Percentiles rank a stretch among this genome's conserved stretches.
These are phyloP conservation scores for Semicossyphus pulcher DNA, from an alignment of 2,113 vertebrate species.

Conservation along the genomic window DNA sequence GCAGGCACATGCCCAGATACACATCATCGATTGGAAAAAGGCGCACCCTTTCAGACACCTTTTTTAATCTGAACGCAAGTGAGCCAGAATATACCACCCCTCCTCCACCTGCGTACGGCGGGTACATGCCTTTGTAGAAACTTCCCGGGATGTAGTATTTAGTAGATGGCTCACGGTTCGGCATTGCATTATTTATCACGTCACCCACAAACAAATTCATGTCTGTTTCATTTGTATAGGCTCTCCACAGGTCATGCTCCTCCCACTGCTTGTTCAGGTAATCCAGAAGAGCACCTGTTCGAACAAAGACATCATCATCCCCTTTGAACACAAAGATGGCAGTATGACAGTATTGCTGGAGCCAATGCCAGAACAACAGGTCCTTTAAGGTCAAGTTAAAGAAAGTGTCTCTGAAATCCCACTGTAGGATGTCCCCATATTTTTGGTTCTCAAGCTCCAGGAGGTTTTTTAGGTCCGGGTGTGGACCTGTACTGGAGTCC, in stretches of 20 bases:
- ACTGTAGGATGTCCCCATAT: slow-evolving; percentile 83
- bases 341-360: slow-evolving; percentile 74
- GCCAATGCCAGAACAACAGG: slow-evolving; percentile 84
- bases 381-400: slow-evolving; percentile 87
- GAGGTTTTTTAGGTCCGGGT: slow-evolving; percentile 77
- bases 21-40: slow-evolving; percentile 88
- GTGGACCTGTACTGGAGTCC: slow-evolving; percentile 77
- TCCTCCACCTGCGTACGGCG: slow-evolving; percentile 85
- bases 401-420: slow-evolving; percentile 86
- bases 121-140: slow-evolving; percentile 84
- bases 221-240: slow-evolving; percentile 30
- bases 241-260: slow-evolving; percentile 51
- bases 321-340: slow-evolving; percentile 84
- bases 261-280: slow-evolving; percentile 71
- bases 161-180: slow-evolving; percentile 77
- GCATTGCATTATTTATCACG: slow-evolving; percentile 81
- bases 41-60: slow-evolving; percentile 74
- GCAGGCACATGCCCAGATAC: slow-evolving; percentile 82
- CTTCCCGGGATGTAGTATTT: slow-evolving; percentile 86
- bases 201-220: slow-evolving; percentile 82
- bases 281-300: slow-evolving; percentile 79
- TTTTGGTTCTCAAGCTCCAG: slow-evolving; percentile 79
- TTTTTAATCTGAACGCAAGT: slow-evolving; percentile 73
- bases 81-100: slow-evolving; percentile 83
- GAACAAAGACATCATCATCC: slow-evolving; percentile 86